These are phyloP conservation scores for Thalpophila matura DNA, from an alignment of 2,888 invertebrate genomes.

Conservation along the genomic window DNA sequence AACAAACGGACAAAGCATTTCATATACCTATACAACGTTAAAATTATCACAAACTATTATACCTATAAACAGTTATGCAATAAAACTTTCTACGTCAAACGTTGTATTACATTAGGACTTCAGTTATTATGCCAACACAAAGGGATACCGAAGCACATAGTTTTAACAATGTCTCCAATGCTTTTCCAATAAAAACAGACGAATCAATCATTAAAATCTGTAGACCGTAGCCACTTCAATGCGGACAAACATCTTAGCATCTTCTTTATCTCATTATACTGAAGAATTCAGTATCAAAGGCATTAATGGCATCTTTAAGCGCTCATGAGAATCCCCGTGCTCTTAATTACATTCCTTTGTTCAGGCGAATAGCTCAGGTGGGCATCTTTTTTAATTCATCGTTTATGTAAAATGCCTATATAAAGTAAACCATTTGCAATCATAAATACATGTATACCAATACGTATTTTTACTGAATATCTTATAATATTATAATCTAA, in stretches of 20 bases:
- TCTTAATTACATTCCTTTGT: constrained; percentile 65
- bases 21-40: no score
- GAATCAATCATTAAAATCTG: constrained; percentile 36
- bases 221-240: constrained; percentile 17
- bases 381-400: constrained; percentile 43
- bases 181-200: constrained; percentile 4
- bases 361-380: constrained; percentile 38
- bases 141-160: background rate
- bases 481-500: no score
- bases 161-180: constrained; percentile 7
- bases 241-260: constrained; percentile 40
- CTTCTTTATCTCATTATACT: constrained; percentile 42
- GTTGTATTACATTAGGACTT: no score
- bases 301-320: constrained; percentile 54
- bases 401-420: constrained; percentile 15
- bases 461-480: no score
- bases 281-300: constrained; percentile 58
- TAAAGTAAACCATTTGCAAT: constrained; percentile 10
- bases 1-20: no score
- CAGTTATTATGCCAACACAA: no score
- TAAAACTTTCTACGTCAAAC: no score
- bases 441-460: no score
- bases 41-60: no score
- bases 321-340: constrained; percentile 36
- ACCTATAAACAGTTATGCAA: no score